phyloP scores from a whole-genome alignment of 2,113 vertebrate species.

The Eurypyga helias region DNA sequence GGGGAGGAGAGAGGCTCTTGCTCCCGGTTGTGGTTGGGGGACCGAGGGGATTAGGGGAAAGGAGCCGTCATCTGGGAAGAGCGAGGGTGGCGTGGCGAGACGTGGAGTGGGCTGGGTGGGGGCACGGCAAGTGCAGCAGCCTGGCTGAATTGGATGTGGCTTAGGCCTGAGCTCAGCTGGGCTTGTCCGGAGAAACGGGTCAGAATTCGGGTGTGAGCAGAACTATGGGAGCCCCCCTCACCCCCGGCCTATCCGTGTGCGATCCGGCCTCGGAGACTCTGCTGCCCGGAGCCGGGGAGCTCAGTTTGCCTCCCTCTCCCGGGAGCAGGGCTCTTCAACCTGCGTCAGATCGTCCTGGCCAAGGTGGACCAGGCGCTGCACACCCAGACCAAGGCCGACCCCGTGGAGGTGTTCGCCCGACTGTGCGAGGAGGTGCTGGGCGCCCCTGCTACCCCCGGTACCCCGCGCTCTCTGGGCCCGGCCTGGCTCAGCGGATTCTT shows the following conservation, averaged over 20 bases:
- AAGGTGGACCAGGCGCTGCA: slow-evolving; percentile 95
- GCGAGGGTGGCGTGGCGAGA: rapidly evolving
- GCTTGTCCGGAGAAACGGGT: not conserved
- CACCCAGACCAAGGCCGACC: slow-evolving; percentile 82
- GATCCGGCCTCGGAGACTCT: rapidly evolving
- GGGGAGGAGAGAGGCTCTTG: not conserved
- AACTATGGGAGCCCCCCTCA: not conserved
- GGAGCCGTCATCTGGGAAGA: rapidly evolving
- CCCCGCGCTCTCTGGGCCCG: not conserved
- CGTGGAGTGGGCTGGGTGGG: not conserved
- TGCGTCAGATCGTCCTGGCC: slow-evolving; percentile 94
- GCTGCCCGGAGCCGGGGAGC: not conserved
- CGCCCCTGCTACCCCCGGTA: slow-evolving; percentile 90
- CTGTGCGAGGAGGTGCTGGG: slow-evolving; percentile 89
- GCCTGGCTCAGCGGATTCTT: not conserved
- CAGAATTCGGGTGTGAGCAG: not conserved
- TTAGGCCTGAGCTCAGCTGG: not conserved
- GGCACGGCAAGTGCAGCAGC: no score
- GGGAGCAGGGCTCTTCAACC: slow-evolving; percentile 90
- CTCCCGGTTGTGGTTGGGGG: not conserved
- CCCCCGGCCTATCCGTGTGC: not conserved
- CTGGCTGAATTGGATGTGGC: no score
- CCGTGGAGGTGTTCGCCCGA: slow-evolving; percentile 85
- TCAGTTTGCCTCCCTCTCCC: not conserved
- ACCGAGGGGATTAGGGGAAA: rapidly evolving